Evolutionary conservation across 2,113 vertebrate genomes (phyloP).

Genomic region (Dryoscopus gambensis): DNA sequence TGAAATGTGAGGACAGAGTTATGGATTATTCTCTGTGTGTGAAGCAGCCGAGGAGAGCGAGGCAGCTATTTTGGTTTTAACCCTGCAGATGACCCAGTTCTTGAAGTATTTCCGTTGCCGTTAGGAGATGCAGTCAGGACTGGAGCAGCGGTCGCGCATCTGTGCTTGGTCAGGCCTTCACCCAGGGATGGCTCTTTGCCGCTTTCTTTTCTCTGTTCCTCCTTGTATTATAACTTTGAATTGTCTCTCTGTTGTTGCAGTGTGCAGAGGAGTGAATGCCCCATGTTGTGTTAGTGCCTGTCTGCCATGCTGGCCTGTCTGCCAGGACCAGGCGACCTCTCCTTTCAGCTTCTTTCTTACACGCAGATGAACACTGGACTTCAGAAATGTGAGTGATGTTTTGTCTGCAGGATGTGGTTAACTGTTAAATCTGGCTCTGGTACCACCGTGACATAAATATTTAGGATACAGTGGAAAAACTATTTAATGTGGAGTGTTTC

Average conservation of each 20-base stretch:
- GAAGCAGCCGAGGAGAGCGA: neutral
- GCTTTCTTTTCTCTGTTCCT: constrained; percentile 46
- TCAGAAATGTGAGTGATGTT: constrained; percentile 97
- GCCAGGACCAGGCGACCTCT: constrained; percentile 96
- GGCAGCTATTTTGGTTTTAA: neutral
- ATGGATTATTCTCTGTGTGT: neutral
- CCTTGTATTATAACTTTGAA: constrained; percentile 56
- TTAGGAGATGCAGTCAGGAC: neutral
- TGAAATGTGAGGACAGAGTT: neutral
- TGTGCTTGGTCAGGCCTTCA: constrained; percentile 46
- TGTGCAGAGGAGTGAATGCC: constrained; percentile 87
- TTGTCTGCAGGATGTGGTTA: constrained; percentile 44
- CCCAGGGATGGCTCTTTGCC: constrained; percentile 14
- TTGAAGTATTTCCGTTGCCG: neutral
- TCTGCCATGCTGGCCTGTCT: constrained; percentile 99
- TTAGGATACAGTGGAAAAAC: constrained; percentile 24
- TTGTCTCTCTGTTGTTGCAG: constrained; percentile 76
- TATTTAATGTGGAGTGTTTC: constrained; percentile 6
- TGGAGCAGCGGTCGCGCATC: neutral
- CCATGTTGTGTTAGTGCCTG: constrained; percentile 91
- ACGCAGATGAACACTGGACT: constrained; percentile 99
- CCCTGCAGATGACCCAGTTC: constrained; percentile 11
- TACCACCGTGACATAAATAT: constrained; percentile 16
- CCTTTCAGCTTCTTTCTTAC: constrained; percentile 97
- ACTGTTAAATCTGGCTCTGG: constrained; percentile 53